A percentile compares a stretch with the other conserved stretches of the same genome.
phyloP scores from a whole-genome alignment of 2,888 invertebrate genomes.

The Camptogramma bilineatum region DNA sequence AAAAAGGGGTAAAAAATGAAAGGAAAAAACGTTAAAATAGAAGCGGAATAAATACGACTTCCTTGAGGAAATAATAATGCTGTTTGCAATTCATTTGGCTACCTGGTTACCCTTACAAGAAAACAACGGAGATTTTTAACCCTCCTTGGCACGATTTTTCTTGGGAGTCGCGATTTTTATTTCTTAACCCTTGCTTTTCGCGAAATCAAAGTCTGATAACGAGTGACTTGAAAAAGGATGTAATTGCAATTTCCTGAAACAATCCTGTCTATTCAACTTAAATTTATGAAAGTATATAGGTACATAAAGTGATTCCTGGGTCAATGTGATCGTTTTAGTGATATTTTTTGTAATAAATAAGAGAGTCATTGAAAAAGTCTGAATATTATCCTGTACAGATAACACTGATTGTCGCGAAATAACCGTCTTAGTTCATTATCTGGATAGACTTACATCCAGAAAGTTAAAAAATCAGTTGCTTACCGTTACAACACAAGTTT shows the following conservation, averaged over 20 bases:
- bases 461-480: no score
- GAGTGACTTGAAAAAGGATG: conserved; percentile 51
- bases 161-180: conserved; percentile 75
- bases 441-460: no score
- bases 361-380: no score
- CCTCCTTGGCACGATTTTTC: conserved; percentile 73
- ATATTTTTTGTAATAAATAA: no score
- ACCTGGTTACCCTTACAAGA: conserved; percentile 80
- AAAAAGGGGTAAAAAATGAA: conserved; percentile 84
- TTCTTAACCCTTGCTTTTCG: conserved; percentile 73
- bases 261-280: no score
- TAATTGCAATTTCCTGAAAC: conserved; percentile 46
- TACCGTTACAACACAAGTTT: no score
- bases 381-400: no score
- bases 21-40: conserved; percentile 83
- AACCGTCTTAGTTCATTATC: no score
- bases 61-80: conserved; percentile 86
- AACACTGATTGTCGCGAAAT: no score
- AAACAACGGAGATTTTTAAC: conserved; percentile 79
- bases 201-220: conserved; percentile 78
- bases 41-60: conserved; percentile 86
- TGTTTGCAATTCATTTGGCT: conserved; percentile 86
- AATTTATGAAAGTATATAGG: no score
- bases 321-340: no score
- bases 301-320: no score